Evolutionary conservation across 2,888 invertebrate genomes (phyloP), one percentile per base, ranked within the genome.

Genomic region (Tetropium fuscum): DNA sequence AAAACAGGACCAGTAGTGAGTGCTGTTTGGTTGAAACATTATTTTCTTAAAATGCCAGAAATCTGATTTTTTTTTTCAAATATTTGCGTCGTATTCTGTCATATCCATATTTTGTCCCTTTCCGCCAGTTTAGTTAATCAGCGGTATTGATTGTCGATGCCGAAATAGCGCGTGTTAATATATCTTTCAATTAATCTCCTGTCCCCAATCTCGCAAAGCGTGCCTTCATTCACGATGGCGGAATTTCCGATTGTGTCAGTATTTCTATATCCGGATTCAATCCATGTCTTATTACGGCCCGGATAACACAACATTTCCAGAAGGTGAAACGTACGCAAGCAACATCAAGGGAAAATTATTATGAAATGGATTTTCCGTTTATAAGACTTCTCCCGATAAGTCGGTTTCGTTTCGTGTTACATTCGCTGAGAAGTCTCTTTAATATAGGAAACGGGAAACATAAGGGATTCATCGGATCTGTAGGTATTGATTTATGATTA

Each of bases 191-290:
- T 73, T 74, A 74, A 73, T 72, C 72, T 71, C 58, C 58, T 60
- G 64, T 64, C 64, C 62, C 64, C 57, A 57, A 27, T 63, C 60
- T 53, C 59, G 58, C 62, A 68, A 22, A 45, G 55, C 54, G 56
- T 56, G 55, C 51, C 48, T 55, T 27, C 5, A 47, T 51, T 48
- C 45, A 13, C 27, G 51, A 30, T 51, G 20, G 20, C 60, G 55
- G 64, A 69, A 70, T 74, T 74, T 74, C 74, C 72, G 72, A 72
- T 73, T 71, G n/a, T n/a, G 72, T 71, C 69, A 70, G 68, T 70
- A 70, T 74, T 74, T 71, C 74, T 67, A 72, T 72, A 71, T 73
- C 71, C 73, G 71, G 66, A 69, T 62, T 64, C 68, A 66, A 66
- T 67, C 60, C 64, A 60, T 36, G 62, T 57, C 67, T 64, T 70